Percentiles rank a stretch among this genome's conserved stretches.
These are phyloP conservation scores for Callosobruchus maculatus DNA, from an alignment of 2,888 invertebrate species.

Conservation along the genomic window DNA sequence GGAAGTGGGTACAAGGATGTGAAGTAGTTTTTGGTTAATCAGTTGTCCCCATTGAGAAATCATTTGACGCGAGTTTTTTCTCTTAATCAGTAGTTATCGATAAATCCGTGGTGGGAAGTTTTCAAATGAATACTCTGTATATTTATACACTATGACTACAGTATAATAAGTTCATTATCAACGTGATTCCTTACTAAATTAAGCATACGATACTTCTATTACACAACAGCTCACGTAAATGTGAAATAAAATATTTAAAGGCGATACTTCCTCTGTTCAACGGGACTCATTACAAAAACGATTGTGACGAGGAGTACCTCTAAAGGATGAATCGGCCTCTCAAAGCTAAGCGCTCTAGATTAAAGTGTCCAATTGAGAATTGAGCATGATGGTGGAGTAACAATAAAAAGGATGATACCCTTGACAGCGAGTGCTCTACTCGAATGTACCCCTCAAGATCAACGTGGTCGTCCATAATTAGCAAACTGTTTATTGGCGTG, in stretches of 20 bases:
- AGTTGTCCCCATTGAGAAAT: no score
- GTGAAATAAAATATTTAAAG: not conserved
- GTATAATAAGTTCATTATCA: no score
- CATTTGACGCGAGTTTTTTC: no score
- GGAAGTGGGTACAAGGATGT: no score
- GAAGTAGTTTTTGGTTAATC: no score
- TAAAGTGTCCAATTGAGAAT: not conserved
- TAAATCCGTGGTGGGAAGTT: no score
- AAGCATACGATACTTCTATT: no score
- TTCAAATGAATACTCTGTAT: no score
- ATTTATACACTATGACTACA: no score
- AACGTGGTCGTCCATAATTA: not conserved
- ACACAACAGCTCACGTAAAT: not conserved
- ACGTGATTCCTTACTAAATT: no score
- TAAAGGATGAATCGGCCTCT: not conserved
- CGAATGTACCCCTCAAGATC: not conserved
- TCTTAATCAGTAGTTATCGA: no score
- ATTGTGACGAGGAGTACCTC: not conserved
- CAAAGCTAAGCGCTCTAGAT: not conserved
- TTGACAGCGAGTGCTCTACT: not conserved
- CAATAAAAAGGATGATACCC: not conserved
- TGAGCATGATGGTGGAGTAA: not conserved
- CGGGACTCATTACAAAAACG: not conserved
- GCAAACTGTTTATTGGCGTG: not conserved
- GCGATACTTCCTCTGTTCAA: not conserved